Percentiles rank a stretch among this genome's conserved stretches.
These are phyloP conservation scores for Iphiclides podalirius DNA, from an alignment of 2,888 invertebrate species.

Conservation along the genomic window DNA sequence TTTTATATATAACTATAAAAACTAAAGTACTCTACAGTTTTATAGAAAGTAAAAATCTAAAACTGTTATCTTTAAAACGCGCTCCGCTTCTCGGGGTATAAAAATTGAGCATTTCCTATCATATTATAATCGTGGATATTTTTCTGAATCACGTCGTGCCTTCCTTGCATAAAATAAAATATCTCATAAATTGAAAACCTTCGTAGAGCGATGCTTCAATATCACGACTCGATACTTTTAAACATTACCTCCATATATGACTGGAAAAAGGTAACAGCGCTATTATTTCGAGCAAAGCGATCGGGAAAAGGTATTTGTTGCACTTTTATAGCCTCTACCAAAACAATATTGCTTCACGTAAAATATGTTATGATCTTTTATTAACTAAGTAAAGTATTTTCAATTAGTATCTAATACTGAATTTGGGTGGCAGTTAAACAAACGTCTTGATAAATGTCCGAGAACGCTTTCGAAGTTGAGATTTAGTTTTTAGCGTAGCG, in stretches of 20 bases:
- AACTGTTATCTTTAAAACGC: neutral
- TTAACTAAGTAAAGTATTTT: no score
- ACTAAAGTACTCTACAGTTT: no score
- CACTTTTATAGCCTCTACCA: no score
- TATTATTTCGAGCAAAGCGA: conserved; percentile 1
- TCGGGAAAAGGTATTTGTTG: neutral
- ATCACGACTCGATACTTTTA: conserved; percentile 23
- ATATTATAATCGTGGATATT: conserved; percentile 16
- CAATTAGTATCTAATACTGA: no score
- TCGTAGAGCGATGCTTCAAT: conserved; percentile 20
- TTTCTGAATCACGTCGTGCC: conserved; percentile 13
- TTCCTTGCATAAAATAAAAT: conserved; percentile 22
- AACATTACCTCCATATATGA: conserved; percentile 13
- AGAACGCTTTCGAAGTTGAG: no score
- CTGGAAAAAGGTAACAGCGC: conserved; percentile 1
- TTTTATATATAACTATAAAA: no score
- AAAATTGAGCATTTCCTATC: conserved; percentile 10
- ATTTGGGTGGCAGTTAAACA: no score
- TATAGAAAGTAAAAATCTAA: neutral
- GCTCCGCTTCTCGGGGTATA: conserved; percentile 1
- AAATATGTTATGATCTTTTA: no score
- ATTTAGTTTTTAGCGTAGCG: neutral
- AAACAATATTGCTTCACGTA: no score
- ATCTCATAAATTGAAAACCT: conserved; percentile 22
- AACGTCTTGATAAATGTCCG: no score